These are phyloP conservation scores for Typhlichthys subterraneus DNA, from an alignment of 2,797 vertebrate species.

Conservation along the genomic window DNA sequence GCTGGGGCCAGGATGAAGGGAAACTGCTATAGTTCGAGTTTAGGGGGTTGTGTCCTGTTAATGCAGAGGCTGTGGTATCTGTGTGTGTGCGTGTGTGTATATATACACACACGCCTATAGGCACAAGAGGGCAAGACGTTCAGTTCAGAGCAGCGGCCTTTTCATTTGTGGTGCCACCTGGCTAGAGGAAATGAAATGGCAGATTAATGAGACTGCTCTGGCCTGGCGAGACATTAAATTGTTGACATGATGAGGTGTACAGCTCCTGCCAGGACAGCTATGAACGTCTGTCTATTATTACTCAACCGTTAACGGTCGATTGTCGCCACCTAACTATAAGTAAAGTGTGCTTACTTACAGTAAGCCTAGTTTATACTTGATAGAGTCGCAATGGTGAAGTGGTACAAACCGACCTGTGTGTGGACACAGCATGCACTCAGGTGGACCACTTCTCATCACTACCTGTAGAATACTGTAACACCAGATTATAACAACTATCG, in stretches of 20 bases:
- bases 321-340: too few relatives aligned
- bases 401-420: too few relatives aligned
- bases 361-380: too few relatives aligned
- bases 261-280: slow-evolving; percentile 47
- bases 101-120: too few relatives aligned
- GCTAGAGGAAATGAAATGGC: slow-evolving; percentile 61
- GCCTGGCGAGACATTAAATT: slow-evolving; percentile 71
- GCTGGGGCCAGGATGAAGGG: slow-evolving; percentile 26
- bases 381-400: too few relatives aligned
- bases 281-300: neutral
- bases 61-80: slow-evolving; percentile 40
- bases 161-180: slow-evolving; percentile 55
- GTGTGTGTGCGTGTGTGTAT: slow-evolving; percentile 15
- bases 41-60: slow-evolving; percentile 63
- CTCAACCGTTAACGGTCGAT: too few relatives aligned
- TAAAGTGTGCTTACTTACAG: too few relatives aligned
- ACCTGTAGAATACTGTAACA: too few relatives aligned
- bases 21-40: slow-evolving; percentile 53
- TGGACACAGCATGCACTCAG: too few relatives aligned
- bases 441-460: too few relatives aligned
- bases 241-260: slow-evolving; percentile 52
- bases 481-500: too few relatives aligned
- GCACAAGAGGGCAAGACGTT: slow-evolving; percentile 56
- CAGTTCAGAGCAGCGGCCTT: slow-evolving; percentile 60
- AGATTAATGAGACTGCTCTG: slow-evolving; percentile 67